These are phyloP conservation scores for Dicentrarchus labrax DNA, from an alignment of 2,113 vertebrate genomes.

Conservation along the genomic window DNA sequence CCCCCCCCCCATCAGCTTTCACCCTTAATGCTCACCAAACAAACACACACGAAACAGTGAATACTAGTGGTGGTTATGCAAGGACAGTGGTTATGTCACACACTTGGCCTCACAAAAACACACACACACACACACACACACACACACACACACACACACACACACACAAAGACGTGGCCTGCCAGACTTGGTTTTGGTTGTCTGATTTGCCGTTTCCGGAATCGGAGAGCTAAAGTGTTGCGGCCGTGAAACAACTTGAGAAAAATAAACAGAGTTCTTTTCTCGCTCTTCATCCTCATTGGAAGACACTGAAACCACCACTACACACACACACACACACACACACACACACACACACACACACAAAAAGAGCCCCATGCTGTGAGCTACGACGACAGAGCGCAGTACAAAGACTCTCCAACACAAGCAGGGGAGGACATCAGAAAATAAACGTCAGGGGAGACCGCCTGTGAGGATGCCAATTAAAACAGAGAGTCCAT, in stretches of 20 bases:
- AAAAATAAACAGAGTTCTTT: constrained; percentile 54
- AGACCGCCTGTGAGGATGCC: constrained; percentile 50
- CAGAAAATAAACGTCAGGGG: constrained; percentile 58
- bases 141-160: constrained; percentile 51
- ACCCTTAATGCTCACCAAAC: not conserved
- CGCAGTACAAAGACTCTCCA: constrained; percentile 25
- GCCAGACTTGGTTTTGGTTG: constrained; percentile 30
- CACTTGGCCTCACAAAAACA: constrained; percentile 27
- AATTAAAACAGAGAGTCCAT: constrained; percentile 65
- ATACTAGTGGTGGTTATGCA: constrained; percentile 31
- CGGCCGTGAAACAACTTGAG: constrained; percentile 36
- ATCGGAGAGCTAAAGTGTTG: constrained; percentile 3
- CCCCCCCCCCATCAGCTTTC: constrained; percentile 13
- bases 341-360: constrained; percentile 16
- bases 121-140: constrained; percentile 47
- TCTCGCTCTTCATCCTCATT: constrained; percentile 15
- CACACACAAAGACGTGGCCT: constrained; percentile 23
- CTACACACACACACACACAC: constrained; percentile 16
- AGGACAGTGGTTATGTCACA: constrained; percentile 60
- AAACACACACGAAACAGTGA: constrained; percentile 9
- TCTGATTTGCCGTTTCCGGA: constrained; percentile 35
- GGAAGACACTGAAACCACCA: constrained; percentile 10
- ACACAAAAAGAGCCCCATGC: constrained; percentile 20
- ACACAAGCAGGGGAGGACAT: constrained; percentile 44
- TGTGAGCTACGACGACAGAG: constrained; percentile 27